phyloP scores from a whole-genome alignment of 92 coral and sea anemone genomes.

The Porites rus region DNA sequence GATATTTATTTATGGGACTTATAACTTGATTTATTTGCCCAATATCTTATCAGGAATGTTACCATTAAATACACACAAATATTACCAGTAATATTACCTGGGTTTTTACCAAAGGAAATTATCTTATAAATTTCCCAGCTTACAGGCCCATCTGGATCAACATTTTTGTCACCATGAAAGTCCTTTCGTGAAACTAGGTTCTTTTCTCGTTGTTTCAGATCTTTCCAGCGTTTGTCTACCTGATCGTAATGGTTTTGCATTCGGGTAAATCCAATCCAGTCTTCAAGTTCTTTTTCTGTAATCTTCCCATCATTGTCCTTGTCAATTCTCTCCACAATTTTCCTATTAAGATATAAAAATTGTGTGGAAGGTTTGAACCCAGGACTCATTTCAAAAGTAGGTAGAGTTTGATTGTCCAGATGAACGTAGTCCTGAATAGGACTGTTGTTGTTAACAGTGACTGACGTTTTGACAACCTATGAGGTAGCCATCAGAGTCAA shows the following conservation, averaged over 20 bases:
- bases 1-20: too few relatives aligned
- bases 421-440: too few relatives aligned
- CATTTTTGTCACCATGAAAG: slow-evolving; percentile 35
- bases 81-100: slow-evolving; percentile 54
- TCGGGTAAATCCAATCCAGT: slow-evolving; percentile 80
- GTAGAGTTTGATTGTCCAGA: too few relatives aligned
- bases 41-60: too few relatives aligned
- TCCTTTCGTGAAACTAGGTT: slow-evolving; percentile 1
- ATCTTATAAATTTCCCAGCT: slow-evolving; percentile 87
- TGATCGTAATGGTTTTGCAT: slow-evolving; percentile 67
- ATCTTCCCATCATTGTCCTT: slow-evolving; percentile 87
- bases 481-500: too few relatives aligned
- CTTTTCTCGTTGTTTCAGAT: slow-evolving; percentile 28
- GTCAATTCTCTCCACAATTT: slow-evolving; percentile 91
- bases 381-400: too few relatives aligned
- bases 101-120: slow-evolving; percentile 80
- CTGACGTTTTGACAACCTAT: too few relatives aligned
- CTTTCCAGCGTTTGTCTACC: slow-evolving; percentile 69
- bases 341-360: slow-evolving; percentile 45
- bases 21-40: too few relatives aligned
- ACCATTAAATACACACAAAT: too few relatives aligned
- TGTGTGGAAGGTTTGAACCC: too few relatives aligned
- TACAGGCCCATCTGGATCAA: slow-evolving; percentile 63
- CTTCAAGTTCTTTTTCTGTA: slow-evolving; percentile 67
- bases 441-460: neutral